These are phyloP conservation scores for Anolis apletophallus DNA, from an alignment of 2,797 vertebrate species.

Conservation along the genomic window DNA sequence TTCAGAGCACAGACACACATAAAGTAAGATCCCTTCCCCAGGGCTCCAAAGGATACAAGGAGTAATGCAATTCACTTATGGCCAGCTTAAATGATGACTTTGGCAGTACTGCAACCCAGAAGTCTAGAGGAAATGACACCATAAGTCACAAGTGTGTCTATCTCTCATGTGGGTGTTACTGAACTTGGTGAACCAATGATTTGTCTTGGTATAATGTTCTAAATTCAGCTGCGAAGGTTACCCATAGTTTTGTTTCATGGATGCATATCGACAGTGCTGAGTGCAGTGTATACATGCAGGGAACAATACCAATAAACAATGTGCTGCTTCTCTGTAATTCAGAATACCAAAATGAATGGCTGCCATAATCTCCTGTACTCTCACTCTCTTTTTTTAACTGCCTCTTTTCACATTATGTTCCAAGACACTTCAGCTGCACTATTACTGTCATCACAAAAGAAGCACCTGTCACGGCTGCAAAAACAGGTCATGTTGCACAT, in stretches of 20 bases:
- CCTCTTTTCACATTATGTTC: constrained; percentile 18
- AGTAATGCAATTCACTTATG: no score
- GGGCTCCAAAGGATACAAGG: no score
- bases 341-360: background rate
- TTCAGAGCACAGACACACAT: no score
- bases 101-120: no score
- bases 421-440: constrained; percentile 17
- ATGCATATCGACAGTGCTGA: background rate
- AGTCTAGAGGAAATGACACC: no score
- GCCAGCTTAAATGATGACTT: no score
- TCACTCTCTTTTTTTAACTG: background rate
- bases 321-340: background rate
- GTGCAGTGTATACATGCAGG: background rate
- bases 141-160: no score
- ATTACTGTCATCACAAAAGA: constrained; percentile 38
- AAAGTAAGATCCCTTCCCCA: no score
- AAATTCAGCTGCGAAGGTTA: background rate
- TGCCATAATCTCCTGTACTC: background rate
- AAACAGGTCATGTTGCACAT: constrained; percentile 30
- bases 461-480: constrained; percentile 31
- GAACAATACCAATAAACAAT: constrained; percentile 1
- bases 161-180: no score
- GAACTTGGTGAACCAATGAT: no score
- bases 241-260: background rate
- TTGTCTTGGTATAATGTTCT: background rate